Conservation (phyloP, 2,797 vertebrate species). For the Halcyon badia region DNA sequence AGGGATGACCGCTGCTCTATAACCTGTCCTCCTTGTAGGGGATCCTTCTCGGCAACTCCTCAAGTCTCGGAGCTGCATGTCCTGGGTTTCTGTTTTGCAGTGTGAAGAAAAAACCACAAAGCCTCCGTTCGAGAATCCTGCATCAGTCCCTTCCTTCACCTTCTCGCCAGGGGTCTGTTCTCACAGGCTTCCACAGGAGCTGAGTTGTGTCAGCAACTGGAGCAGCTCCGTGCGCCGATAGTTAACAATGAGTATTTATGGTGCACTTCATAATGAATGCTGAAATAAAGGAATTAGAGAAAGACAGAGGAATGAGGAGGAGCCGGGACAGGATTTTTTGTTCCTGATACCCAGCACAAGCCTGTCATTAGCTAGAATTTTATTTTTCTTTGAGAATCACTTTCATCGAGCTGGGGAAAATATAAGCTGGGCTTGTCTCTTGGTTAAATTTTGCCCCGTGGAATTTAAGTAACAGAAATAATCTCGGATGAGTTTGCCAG, state of each 20-base stretch:
- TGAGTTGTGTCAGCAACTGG: fast-evolving
- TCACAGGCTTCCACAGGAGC: fast-evolving
- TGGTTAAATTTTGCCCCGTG: background rate
- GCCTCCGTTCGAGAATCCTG: background rate
- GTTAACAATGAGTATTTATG: background rate
- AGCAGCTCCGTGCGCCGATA: fast-evolving
- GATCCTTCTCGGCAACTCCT: background rate
- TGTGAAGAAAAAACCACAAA: background rate
- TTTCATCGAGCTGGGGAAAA: background rate
- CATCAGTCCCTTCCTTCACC: background rate
- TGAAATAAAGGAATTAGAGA: background rate
- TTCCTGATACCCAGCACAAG: background rate
- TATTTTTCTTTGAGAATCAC: background rate
- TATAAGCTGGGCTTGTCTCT: background rate
- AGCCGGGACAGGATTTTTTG: background rate
- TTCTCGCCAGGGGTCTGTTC: background rate
- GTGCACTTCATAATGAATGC: background rate
- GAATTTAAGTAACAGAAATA: background rate
- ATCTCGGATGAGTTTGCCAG: background rate
- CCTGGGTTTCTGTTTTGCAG: background rate
- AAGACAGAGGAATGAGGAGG: background rate
- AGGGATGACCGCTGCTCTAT: background rate
- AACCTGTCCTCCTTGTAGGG: background rate
- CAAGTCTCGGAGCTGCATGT: background rate
- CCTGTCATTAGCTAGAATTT: background rate